These are phyloP conservation scores for Hydra vulgaris DNA, from an alignment of 30 jellyfish, hydroid and myxozoan species.

Conservation along the genomic window DNA sequence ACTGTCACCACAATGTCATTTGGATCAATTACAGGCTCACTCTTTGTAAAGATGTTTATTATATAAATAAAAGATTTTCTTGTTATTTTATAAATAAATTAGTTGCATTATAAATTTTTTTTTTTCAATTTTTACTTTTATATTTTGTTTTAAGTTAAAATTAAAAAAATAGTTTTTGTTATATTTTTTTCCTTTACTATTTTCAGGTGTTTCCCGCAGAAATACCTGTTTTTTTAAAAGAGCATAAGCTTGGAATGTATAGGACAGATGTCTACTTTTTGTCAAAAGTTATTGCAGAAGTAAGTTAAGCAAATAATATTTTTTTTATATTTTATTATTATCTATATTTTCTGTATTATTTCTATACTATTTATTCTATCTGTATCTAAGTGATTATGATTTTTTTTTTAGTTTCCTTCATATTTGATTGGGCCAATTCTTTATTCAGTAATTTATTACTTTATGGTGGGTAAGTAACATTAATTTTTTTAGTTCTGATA, in stretches of 20 bases:
- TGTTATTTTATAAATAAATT: no score
- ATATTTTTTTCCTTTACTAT: no score
- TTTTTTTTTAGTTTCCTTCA: constrained; percentile 65
- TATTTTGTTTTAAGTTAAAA: no score
- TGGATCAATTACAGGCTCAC: constrained; percentile 60
- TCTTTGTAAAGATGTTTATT: constrained; percentile 16
- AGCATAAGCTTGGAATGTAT: constrained; percentile 83
- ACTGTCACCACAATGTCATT: constrained; percentile 58
- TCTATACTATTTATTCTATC: no score
- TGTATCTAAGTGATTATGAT: no score
- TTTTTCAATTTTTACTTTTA: neutral
- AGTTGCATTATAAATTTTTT: no score
- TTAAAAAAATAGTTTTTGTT: no score
- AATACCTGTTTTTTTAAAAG: constrained; percentile 88
- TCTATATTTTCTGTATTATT: neutral
- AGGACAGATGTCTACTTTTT: constrained; percentile 57
- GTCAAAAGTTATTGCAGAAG: constrained; percentile 80
- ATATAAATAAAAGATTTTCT: no score
- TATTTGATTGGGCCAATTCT: constrained; percentile 57
- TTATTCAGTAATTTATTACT: constrained; percentile 49
- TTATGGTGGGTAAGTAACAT: constrained; percentile 73
- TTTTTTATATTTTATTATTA: no score
- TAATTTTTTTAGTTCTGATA: neutral
- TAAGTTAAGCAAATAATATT: neutral
- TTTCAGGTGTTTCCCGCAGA: constrained; percentile 92